A percentile compares a stretch with the other conserved stretches of the same genome.
These are phyloP conservation scores for Ruditapes philippinarum DNA, from an alignment of 1,140 invertebrate genomes.

Conservation along the genomic window DNA sequence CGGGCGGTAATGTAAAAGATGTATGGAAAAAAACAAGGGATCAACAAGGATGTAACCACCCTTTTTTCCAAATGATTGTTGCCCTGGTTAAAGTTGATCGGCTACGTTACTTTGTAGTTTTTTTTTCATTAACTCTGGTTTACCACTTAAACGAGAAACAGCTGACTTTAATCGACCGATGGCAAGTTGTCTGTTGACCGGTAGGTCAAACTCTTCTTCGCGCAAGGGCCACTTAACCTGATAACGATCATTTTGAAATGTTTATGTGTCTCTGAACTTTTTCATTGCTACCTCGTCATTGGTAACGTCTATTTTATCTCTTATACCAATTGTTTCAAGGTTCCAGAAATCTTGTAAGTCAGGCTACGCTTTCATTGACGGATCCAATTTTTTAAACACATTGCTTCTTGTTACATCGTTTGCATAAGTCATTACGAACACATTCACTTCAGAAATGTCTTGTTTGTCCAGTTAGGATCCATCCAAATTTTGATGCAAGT, in stretches of 20 bases:
- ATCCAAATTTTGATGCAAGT: background rate
- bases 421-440: conserved; percentile 53
- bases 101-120: background rate
- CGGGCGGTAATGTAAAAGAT: conserved; percentile 9
- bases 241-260: conserved; percentile 10
- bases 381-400: background rate
- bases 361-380: background rate
- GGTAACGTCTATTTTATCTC: background rate
- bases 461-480: background rate
- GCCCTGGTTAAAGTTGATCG: conserved; percentile 12
- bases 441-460: background rate
- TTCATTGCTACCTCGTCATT: background rate
- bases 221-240: background rate
- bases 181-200: background rate
- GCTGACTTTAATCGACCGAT: background rate
- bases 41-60: background rate
- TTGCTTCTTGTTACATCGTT: background rate
- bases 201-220: conserved; percentile 1
- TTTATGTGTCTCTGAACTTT: background rate
- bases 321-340: conserved; percentile 8
- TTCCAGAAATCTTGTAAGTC: conserved; percentile 48
- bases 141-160: background rate
- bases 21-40: no score
- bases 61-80: conserved; percentile 21
- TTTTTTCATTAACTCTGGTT: conserved; percentile 16